Evolutionary conservation across 1,140 invertebrate genomes (phyloP).

Genomic region (Tetramorium parvispinum): DNA sequence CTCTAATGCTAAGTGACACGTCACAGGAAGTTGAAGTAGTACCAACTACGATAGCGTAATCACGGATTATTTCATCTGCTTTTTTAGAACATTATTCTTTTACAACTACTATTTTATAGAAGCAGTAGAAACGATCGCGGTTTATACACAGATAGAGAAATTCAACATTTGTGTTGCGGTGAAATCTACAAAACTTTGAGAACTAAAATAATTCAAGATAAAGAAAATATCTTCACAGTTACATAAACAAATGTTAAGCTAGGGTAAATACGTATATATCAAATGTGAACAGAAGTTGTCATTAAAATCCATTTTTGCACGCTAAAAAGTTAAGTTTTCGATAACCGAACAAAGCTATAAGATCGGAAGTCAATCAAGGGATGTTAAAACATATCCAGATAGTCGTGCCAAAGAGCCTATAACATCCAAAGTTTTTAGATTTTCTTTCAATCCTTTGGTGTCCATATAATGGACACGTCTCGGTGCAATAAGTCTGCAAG

Average conservation of each 20-base stretch:
- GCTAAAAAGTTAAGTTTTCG: conserved; percentile 7
- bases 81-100: conserved; percentile 7
- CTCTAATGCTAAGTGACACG: conserved; percentile 69
- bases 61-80: neutral
- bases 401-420: neutral
- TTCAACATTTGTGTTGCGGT: neutral
- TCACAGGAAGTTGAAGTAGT: conserved; percentile 52
- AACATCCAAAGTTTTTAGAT: neutral
- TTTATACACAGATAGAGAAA: neutral
- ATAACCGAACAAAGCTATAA: neutral
- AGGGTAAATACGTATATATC: neutral
- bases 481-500: neutral
- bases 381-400: neutral
- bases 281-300: neutral
- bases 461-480: neutral
- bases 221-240: neutral
- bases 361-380: neutral
- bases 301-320: neutral
- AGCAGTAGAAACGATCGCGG: neutral
- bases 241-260: neutral
- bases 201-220: neutral
- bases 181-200: neutral
- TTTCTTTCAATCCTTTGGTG: neutral
- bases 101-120: neutral
- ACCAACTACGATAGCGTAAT: conserved; percentile 51